Evolutionary conservation across 1,140 invertebrate species (phyloP).

Genomic region (Carcinoscorpius rotundicauda): DNA sequence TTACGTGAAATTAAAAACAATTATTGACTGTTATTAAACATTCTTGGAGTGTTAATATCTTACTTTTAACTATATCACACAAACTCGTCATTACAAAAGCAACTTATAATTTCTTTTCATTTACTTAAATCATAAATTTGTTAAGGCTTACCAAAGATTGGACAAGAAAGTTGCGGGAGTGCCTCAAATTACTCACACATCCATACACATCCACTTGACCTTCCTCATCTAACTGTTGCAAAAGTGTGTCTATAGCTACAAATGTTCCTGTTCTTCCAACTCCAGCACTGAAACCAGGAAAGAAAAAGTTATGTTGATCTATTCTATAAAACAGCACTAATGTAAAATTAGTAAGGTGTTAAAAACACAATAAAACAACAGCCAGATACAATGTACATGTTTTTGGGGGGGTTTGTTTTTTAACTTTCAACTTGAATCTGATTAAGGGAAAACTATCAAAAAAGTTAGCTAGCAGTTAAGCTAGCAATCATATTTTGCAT

Average conservation of each 20-base stretch:
- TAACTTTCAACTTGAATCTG: no score
- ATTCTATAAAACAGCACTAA: no score
- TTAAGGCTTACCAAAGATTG: conserved; percentile 53
- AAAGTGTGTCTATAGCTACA: conserved; percentile 80
- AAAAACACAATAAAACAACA: no score
- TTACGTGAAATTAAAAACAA: background rate
- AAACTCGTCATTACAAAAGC: background rate
- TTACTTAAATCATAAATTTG: background rate
- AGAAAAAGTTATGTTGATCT: no score
- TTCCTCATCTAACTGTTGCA: conserved; percentile 36
- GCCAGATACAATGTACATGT: no score
- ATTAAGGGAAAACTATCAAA: no score
- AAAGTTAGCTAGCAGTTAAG: no score
- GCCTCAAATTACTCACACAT: conserved; percentile 43
- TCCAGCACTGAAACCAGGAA: conserved; percentile 47
- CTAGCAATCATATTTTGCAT: no score
- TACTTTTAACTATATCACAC: background rate
- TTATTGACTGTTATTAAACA: background rate
- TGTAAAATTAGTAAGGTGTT: no score
- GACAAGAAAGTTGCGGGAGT: conserved; percentile 58
- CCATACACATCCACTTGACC: conserved; percentile 17
- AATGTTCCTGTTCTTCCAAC: conserved; percentile 96
- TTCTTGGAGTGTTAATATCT: background rate
- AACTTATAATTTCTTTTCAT: background rate
- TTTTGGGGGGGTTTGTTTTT: no score